Evolutionary conservation across 92 coral and sea anemone species (phyloP), one percentile per base, ranked within the genome.

Genomic region (Bergia puertoricense): DNA sequence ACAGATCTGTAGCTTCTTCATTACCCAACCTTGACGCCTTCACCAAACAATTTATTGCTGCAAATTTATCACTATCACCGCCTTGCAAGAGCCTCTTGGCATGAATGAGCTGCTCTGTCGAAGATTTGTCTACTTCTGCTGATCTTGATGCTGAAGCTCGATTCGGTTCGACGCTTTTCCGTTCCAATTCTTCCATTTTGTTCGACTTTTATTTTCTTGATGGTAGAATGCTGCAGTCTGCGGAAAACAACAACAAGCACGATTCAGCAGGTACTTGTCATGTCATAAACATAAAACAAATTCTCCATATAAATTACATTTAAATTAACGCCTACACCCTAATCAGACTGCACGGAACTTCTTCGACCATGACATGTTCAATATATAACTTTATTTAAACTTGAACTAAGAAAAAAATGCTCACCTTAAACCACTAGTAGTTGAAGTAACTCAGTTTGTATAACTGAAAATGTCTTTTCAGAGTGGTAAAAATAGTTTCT

Each of bases 11-110:
- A 8, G 97, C 95, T 67, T 92, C 93, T 72, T 94, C 81, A 71
- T 91, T 89, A 22, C 97, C 95, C 43, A 88, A 81, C 50, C 89
- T 92, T 5, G 97, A 92, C n/a, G 92, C 90, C 37, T 40, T 90
- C 22, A 94, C 43, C 69, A 94, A 76, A 69, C 77, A 86, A 36
- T 86, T 77, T 4, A 94, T 82, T 18, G 93, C 97, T 43, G 91
- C 90, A 86, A 85, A 81, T 72, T 92, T 91, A 38, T 91, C 87
- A 40, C 78, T 73, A 1, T 69, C 30, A 30, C 72, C 87, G 45
- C 44, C 65, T 30, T 84, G 78, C 65, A 84, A 84, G 66, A 84
- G 22, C 36, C 16, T 36, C 66, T n/a, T 46, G 0, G 67, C 79
- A 16, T 84, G 87, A 22, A 9, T 23, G 38, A 84, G 36, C 15